Evolutionary conservation across 2,797 vertebrate species (phyloP), one percentile per base, ranked within the genome.

Genomic region (Cyprinella venusta): DNA sequence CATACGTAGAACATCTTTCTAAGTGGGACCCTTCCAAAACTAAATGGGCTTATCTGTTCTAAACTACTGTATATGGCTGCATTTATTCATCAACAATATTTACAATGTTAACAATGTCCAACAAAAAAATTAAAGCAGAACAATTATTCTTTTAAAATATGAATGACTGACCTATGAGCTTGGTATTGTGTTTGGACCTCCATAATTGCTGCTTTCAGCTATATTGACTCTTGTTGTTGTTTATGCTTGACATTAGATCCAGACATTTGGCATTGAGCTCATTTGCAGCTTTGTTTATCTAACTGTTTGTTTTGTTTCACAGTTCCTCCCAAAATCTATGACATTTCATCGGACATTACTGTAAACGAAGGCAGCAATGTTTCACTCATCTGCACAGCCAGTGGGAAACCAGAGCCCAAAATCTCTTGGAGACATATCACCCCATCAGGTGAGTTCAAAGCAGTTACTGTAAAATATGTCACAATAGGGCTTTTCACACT

Each of bases 341-440:
- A 98, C 88, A 98, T 99, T 91, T 98, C 98, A 15, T 93, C 90
- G 33, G 95, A 98, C 92, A 93, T 97, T 90, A 92, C 95, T 2
- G 96, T 98, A 90, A 99, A 99, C 6, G 98, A 99, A 95, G 98
- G 97, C 80, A 97, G 95, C 92, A 98, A 99, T 1, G 93, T 99
- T 81, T 97, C 97, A 6, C 95, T 99, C 89, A 95, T 96, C 92
- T 99, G 98, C 84, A 93, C 96, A 93, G 98, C 97, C 92, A 97
- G 94, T 24, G 98, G 98, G 79, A 99, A 99, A 89, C 98, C 98
- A 4, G 97, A 99, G 89, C 97, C 97, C 63, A 95, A 94, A 88
- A 98, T 99, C 90, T 97, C 96, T 88, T 99, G 98, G 98, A 96
- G 96, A 92, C 98, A 99, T 90, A 98, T 99, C 95, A 97, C 97